These are phyloP conservation scores for Anisognathus igniventris DNA, from an alignment of 2,797 vertebrate species.

Conservation along the genomic window DNA sequence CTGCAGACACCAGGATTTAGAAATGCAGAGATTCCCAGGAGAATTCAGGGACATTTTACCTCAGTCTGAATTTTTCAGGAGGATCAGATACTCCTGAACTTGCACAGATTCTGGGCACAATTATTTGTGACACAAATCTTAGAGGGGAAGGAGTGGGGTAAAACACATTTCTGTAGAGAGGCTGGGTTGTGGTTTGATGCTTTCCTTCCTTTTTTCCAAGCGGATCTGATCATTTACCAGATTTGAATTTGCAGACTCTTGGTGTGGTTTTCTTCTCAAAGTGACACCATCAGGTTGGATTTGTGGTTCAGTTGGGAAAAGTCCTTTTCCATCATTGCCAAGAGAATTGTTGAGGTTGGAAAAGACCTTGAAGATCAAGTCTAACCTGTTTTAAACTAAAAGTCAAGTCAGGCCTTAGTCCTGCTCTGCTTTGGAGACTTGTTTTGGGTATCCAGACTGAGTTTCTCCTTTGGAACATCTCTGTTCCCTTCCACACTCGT, in stretches of 20 bases:
- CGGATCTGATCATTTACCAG: not conserved
- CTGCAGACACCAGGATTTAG: not conserved
- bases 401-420: not conserved
- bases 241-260: not conserved
- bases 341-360: not conserved
- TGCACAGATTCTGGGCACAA: not conserved
- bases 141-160: not conserved
- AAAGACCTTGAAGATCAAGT: not conserved
- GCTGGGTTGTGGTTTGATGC: not conserved
- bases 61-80: not conserved
- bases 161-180: fast-evolving
- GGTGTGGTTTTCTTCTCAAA: not conserved
- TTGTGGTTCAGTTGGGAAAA: not conserved
- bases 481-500: fast-evolving
- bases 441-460: not conserved
- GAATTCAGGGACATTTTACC: not conserved
- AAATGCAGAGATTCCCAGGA: not conserved
- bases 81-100: not conserved
- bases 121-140: not conserved
- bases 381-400: not conserved
- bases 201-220: too few relatives aligned
- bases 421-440: not conserved
- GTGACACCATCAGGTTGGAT: not conserved
- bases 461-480: not conserved
- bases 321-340: not conserved